phyloP scores from a whole-genome alignment of 2,888 invertebrate genomes.

The Agrotis clavis region DNA sequence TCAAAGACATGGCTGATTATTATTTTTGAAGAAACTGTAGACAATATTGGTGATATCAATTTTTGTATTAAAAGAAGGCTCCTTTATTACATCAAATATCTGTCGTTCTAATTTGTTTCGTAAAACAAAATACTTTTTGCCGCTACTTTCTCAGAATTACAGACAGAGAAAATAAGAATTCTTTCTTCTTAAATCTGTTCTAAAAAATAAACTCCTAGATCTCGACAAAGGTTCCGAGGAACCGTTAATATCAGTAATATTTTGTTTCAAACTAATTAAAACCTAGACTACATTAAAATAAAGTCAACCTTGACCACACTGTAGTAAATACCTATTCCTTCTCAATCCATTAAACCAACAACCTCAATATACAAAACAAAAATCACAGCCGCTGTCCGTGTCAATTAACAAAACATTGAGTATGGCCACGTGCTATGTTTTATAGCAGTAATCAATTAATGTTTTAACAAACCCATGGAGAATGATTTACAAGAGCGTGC shows the following conservation, averaged over 20 bases:
- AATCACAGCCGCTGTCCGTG: constrained; percentile 55
- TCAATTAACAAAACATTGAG: constrained; percentile 67
- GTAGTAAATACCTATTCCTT: not conserved
- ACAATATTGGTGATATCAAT: no score
- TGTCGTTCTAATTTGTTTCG: no score
- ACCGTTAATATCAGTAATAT: no score
- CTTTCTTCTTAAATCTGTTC: not conserved
- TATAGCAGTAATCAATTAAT: constrained; percentile 71
- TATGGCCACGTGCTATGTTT: constrained; percentile 75
- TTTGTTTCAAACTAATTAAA: not conserved
- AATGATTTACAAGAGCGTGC: constrained; percentile 65
- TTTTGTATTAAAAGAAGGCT: no score
- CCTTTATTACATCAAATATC: no score
- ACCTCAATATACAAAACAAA: constrained; percentile 41
- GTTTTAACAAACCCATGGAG: constrained; percentile 68
- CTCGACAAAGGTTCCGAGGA: not conserved
- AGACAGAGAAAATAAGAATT: no score
- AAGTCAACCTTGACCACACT: constrained; percentile 5
- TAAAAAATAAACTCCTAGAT: not conserved
- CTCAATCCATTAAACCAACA: constrained; percentile 7
- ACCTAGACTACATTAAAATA: not conserved
- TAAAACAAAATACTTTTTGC: no score
- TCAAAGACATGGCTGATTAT: not conserved
- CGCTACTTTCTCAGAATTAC: no score
- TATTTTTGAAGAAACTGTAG: not conserved